phyloP scores from a whole-genome alignment of 2,797 vertebrate species.

The Notolabrus celidotus region DNA sequence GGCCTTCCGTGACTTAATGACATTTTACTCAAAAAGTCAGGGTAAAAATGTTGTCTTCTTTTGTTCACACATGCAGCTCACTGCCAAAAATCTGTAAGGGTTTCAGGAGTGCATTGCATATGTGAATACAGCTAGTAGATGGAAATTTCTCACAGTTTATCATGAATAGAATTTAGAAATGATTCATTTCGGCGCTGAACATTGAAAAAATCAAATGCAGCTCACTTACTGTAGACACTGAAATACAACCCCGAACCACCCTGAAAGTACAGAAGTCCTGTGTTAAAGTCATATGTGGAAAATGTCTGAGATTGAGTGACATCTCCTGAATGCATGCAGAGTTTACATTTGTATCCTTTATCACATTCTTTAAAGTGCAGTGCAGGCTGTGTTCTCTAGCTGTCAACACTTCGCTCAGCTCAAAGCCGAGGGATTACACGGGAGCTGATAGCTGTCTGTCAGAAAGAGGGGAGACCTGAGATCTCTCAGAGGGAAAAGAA shows the following conservation, averaged over 20 bases:
- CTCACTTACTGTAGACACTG: background rate
- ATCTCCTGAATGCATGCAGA: constrained; percentile 32
- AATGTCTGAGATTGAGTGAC: constrained; percentile 13
- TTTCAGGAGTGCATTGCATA: too few relatives aligned
- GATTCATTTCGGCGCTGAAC: background rate
- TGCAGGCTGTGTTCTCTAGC: constrained; percentile 68
- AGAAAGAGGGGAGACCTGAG: constrained; percentile 36
- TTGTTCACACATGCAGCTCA: too few relatives aligned
- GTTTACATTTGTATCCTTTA: constrained; percentile 71
- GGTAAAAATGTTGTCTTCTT: too few relatives aligned
- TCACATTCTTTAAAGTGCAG: constrained; percentile 43
- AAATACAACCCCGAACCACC: background rate
- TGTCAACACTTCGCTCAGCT: constrained; percentile 65
- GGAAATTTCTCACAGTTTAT: too few relatives aligned
- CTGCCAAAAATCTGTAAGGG: too few relatives aligned
- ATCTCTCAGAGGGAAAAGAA: background rate
- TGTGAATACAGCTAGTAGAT: too few relatives aligned
- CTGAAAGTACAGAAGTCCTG: background rate
- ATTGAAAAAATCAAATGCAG: background rate
- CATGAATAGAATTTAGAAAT: too few relatives aligned
- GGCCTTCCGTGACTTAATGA: too few relatives aligned
- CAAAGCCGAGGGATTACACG: constrained; percentile 67
- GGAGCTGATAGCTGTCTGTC: constrained; percentile 66
- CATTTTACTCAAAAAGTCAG: too few relatives aligned
- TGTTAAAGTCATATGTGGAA: background rate